Base-by-base conservation (phyloP, 2,113 vertebrate species). In the Strix aluco region DNA sequence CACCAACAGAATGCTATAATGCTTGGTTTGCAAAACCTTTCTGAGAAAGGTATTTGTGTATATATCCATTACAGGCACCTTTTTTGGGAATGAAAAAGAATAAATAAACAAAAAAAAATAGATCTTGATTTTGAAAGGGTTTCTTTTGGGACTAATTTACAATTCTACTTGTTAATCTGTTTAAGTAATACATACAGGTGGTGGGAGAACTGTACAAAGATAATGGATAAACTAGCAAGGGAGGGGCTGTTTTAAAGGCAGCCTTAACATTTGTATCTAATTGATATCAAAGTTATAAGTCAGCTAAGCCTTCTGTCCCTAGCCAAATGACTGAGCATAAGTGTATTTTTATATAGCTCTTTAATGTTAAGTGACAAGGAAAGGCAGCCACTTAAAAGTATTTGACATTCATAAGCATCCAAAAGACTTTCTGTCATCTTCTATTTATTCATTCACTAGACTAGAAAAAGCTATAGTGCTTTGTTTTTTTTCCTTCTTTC, bases 361-460 rank as follows among this genome's bases (percentile, higher is more conserved):
- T 96, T 96, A 96, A 97, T 92, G 81, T 81, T 97, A 96, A 96
- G 94, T 91, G 94, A 96, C 96, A 96, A 94, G 93, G 82, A 96
- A 96, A 97, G 94, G 61, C 86, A 96, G 91, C 69, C 96, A 86
- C 69, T 97, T 97, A 94, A 93, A 97, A 97, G 96, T 75, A 91
- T 97, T 96, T 97, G 96, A 96, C 97, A 95, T 96, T 96, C 93
- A 97, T 96, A 97, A 97, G 90, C 95, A 97, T 96, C 80, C 81
- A 73, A 96, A 97, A 97, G 96, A 96, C 96, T 96, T 97, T 92
- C 94, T 97, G 96, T 97, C 97, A 96, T 93, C 88, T 94, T 92
- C 88, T 94, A 92, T 97, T 97, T 95, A 96, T 97, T 73, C 92
- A 83, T 94, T 90, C 84, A 36, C 44, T 34, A 78, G 86, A 81